Evolutionary conservation across 2,888 invertebrate genomes (phyloP).

Genomic region (Lordiphosa fenestrarum): DNA sequence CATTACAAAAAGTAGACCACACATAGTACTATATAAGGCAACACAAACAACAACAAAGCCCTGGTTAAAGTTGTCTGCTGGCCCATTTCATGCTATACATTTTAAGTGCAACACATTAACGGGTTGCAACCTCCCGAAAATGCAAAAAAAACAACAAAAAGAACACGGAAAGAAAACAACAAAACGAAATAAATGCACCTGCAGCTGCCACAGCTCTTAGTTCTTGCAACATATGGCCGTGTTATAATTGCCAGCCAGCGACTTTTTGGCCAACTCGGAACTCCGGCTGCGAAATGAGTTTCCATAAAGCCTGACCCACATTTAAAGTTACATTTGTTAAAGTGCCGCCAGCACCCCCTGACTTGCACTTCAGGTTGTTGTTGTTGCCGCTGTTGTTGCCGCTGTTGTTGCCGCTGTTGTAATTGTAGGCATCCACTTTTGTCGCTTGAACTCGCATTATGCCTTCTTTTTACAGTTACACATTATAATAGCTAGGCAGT

Average conservation of each 20-base stretch:
- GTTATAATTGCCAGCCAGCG: constrained; percentile 59
- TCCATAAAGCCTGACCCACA: constrained; percentile 61
- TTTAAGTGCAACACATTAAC: constrained; percentile 71
- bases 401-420: constrained; percentile 13
- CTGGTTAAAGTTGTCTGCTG: constrained; percentile 64
- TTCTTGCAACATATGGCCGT: constrained; percentile 61
- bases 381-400: constrained; percentile 15
- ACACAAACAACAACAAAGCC: constrained; percentile 18
- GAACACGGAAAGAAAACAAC: neutral
- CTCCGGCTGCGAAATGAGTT: constrained; percentile 47
- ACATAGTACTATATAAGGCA: neutral
- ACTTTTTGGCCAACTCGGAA: constrained; percentile 35
- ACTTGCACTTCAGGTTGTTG: constrained; percentile 46
- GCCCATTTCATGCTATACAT: constrained; percentile 57
- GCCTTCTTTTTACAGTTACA: constrained; percentile 54
- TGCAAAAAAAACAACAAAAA: constrained; percentile 4
- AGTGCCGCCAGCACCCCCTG: constrained; percentile 32
- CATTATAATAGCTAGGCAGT: constrained; percentile 48
- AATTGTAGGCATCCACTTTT: constrained; percentile 34
- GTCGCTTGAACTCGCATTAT: constrained; percentile 43
- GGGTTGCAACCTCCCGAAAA: constrained; percentile 43
- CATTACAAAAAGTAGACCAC: constrained; percentile 12
- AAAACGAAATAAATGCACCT: constrained; percentile 25
- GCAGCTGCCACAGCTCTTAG: constrained; percentile 65
- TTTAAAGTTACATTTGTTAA: constrained; percentile 42